Percentiles rank a stretch among this genome's conserved stretches.
These are phyloP conservation scores for Pyrgus malvae DNA, from an alignment of 2,888 invertebrate genomes.

Conservation along the genomic window DNA sequence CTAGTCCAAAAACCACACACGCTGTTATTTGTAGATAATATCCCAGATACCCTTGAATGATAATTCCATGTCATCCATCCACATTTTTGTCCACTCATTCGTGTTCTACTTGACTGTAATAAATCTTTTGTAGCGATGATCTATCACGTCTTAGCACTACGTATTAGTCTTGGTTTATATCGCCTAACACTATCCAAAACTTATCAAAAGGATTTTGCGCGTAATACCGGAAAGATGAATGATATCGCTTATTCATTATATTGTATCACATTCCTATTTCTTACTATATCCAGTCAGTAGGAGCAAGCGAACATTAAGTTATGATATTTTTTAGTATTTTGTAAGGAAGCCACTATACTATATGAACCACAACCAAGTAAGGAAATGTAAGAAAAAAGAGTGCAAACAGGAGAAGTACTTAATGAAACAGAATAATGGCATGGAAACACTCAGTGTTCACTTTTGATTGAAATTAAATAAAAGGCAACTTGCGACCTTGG, in stretches of 20 bases:
- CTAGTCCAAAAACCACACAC: neutral
- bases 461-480: too few relatives aligned
- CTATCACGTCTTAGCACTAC: neutral
- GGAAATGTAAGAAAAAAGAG: too few relatives aligned
- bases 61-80: neutral
- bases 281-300: too few relatives aligned
- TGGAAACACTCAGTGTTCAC: too few relatives aligned
- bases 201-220: conserved; percentile 4
- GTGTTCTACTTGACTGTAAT: conserved; percentile 3
- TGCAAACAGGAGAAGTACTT: too few relatives aligned
- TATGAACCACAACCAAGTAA: too few relatives aligned
- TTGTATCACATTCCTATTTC: neutral
- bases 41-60: neutral
- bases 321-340: too few relatives aligned
- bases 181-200: conserved; percentile 1
- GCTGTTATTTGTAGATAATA: neutral
- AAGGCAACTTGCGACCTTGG: too few relatives aligned
- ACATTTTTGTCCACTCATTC: conserved; percentile 9
- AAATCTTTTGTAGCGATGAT: conserved; percentile 8
- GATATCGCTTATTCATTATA: neutral
- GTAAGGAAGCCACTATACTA: too few relatives aligned
- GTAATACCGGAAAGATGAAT: conserved; percentile 5
- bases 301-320: too few relatives aligned
- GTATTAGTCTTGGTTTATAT: conserved; percentile 7
- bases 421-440: too few relatives aligned